Evolutionary conservation across 2,113 vertebrate genomes (phyloP).

Genomic region (Sinocyclocheilus anophthalmus): DNA sequence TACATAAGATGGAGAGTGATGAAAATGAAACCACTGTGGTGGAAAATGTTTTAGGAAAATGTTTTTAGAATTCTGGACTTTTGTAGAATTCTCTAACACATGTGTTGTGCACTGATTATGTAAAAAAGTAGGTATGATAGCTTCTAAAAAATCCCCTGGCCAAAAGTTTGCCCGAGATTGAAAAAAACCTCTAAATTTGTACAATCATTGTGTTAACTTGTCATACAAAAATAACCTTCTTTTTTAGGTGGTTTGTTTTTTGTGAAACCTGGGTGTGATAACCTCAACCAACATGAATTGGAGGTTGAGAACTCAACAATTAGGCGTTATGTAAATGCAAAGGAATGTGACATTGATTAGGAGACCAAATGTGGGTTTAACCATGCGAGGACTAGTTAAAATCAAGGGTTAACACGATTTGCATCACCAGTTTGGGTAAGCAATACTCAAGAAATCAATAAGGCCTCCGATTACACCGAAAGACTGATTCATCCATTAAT

Average conservation of each 20-base stretch:
- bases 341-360: background rate
- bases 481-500: background rate
- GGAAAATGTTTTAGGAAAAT: too few relatives aligned
- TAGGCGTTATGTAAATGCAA: too few relatives aligned
- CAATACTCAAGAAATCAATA: conserved; percentile 4
- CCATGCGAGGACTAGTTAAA: background rate
- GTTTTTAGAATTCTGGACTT: too few relatives aligned
- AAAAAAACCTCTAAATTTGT: too few relatives aligned
- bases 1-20: background rate
- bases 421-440: background rate
- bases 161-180: too few relatives aligned
- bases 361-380: background rate
- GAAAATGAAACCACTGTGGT: background rate
- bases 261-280: too few relatives aligned
- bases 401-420: background rate
- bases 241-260: too few relatives aligned
- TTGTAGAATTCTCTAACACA: background rate
- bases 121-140: background rate
- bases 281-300: too few relatives aligned
- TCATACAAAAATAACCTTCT: too few relatives aligned
- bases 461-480: background rate
- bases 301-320: background rate
- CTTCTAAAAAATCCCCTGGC: too few relatives aligned
- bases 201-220: too few relatives aligned
- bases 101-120: background rate